Base-by-base conservation (phyloP, 2,888 invertebrate species). In the Acanthopleura granulata region DNA sequence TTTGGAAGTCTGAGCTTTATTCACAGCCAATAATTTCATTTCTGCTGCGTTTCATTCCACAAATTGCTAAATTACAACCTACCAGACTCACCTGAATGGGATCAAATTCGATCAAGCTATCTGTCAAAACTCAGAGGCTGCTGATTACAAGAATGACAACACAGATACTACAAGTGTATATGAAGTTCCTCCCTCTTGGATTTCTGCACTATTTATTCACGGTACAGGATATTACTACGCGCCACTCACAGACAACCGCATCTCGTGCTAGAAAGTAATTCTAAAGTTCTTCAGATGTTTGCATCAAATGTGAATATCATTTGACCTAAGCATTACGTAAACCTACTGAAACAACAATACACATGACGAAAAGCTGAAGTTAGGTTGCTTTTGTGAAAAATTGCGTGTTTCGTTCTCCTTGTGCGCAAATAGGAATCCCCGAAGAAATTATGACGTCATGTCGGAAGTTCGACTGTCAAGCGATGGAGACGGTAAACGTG, bases 101-200 rank as follows among this genome's bases (percentile, higher is more conserved):
- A 57, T 22, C 18, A 18, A 4, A 18, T 57, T 57, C 22, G 22
- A 57, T n/a, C 57, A 57, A 57, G 18, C 22, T n/a, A 57, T 57
- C 57, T 57, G 57, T 57, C 57, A 57, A 57, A 57, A 57, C 22
- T 57, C 18, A 22, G 57, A 22, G n/a, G 57, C 18, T 40, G 40
- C 40, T 6, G 40, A 40, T 40, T 40, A 40, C 40, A 40, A 40
- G 40, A 40, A 40, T 40, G 9, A 57, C 22, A 18, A 57, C 57
- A 57, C n/a, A 3, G 57, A 57, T n/a, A 57, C 57, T 57, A 57
- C 57, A 18, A 57, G 22, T 27, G 25, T 16, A 74, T 84, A 80
- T 82, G 83, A 80, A 85, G 86, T 83, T 82, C 83, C 85, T 83
- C 85, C 84, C 85, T 84, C 82, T 57, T 73, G 15, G 22, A 66